These are phyloP conservation scores for Epinephelus fuscoguttatus DNA, from an alignment of 2,113 vertebrate genomes.

Conservation along the genomic window DNA sequence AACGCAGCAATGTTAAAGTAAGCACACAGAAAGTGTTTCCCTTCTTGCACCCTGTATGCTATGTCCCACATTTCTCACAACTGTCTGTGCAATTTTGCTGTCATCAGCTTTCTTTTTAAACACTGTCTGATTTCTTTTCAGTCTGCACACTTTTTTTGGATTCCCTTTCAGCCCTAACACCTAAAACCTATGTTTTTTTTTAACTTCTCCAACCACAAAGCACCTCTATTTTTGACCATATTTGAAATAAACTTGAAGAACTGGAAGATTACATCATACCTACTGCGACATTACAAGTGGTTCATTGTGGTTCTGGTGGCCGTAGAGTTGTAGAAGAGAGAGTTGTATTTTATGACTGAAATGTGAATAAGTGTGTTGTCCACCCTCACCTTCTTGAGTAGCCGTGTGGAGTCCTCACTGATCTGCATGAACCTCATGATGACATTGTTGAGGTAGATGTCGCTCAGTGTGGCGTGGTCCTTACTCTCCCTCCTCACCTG, in stretches of 20 bases:
- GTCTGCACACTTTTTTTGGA: not conserved
- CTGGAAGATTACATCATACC: not conserved
- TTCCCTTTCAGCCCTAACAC: not conserved
- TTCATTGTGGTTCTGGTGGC: not conserved
- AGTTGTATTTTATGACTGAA: not conserved
- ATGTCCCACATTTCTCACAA: not conserved
- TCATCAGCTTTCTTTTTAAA: not conserved
- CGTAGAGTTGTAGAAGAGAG: not conserved
- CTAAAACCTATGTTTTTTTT: not conserved
- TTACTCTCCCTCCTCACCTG: constrained; percentile 98
- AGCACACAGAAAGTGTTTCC: not conserved
- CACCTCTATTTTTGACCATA: not conserved
- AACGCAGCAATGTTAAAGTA: not conserved
- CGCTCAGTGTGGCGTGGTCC: constrained; percentile 95
- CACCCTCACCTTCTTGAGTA: constrained; percentile 94
- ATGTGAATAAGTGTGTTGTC: accelerated
- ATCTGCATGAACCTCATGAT: constrained; percentile 99
- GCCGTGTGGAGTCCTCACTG: constrained; percentile 97
- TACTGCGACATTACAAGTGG: not conserved
- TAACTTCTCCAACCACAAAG: not conserved
- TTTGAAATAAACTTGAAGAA: not conserved
- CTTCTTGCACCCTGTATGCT: not conserved
- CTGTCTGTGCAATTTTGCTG: not conserved
- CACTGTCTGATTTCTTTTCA: not conserved
- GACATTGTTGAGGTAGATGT: constrained; percentile 99